Conservation (phyloP, 2,888 invertebrate species). For the Campaea margaritaria region DNA sequence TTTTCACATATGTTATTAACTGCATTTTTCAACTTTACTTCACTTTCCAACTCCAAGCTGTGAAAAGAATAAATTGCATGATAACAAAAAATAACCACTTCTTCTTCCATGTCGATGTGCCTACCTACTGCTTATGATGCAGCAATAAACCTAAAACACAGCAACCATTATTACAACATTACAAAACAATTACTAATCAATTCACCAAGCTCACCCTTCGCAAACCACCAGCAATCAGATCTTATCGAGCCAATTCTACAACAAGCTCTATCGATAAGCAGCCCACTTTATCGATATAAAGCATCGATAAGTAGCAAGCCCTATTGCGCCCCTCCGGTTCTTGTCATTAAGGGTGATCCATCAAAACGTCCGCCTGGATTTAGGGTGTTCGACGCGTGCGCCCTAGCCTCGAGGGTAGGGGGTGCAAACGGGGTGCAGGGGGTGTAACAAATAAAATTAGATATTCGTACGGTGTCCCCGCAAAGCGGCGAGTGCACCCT, state of each 20-base stretch:
- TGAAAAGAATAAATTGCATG: background rate
- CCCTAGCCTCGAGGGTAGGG: slow-evolving; percentile 43
- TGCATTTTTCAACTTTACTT: too few relatives aligned
- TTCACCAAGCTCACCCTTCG: slow-evolving; percentile 44
- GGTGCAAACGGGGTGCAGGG: slow-evolving; percentile 36
- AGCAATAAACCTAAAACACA: slow-evolving; percentile 20
- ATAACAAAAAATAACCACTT: background rate
- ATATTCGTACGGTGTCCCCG: slow-evolving; percentile 83
- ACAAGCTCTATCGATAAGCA: slow-evolving; percentile 54
- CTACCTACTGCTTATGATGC: too few relatives aligned
- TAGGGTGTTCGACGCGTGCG: slow-evolving; percentile 81
- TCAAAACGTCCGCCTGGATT: slow-evolving; percentile 84
- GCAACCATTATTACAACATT: slow-evolving; percentile 34
- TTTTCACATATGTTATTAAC: too few relatives aligned
- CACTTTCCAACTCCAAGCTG: too few relatives aligned
- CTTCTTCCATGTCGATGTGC: too few relatives aligned
- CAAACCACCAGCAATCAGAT: slow-evolving; percentile 55
- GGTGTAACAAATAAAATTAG: slow-evolving; percentile 81
- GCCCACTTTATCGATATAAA: slow-evolving; percentile 48
- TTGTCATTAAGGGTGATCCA: slow-evolving; percentile 86
- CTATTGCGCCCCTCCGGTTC: slow-evolving; percentile 75
- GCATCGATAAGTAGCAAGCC: slow-evolving; percentile 47
- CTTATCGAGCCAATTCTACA: slow-evolving; percentile 60
- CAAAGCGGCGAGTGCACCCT: slow-evolving; percentile 76
- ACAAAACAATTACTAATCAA: slow-evolving; percentile 48